Base-by-base conservation (phyloP, 1,140 invertebrate genomes). In the Pseudomyrmex flavicornis region DNA sequence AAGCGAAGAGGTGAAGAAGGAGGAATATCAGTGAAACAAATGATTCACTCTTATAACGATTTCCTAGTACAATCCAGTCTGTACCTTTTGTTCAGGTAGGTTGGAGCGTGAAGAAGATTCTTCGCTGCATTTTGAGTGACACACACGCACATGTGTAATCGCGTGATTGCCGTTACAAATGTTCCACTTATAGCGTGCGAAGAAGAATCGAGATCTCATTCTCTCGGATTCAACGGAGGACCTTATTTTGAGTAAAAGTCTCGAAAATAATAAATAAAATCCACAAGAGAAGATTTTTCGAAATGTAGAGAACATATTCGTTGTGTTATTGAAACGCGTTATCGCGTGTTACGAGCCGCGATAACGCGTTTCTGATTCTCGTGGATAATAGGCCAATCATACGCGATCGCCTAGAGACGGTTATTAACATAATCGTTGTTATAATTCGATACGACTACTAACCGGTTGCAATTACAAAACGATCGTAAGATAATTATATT, bases 101-200 rank as follows among this genome's bases (percentile, higher is more conserved):
- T 90, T 88, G 1, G 83, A 88, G 76, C 72, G 74, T 12, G 72
- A 83, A 90, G 87, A 90, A 91, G 91, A 91, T 91, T 35, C 35
- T 35, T 89, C 77, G 89, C 82, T 85, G 56, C 85, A 87, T 91
- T 91, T 91, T 93, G 92, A 93, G 90, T 92, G 92, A 93, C 92
- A 90, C 89, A 91, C 92, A 93, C 92, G 93, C 92, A 92, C 84
- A 35, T 35, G 35, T 35, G 77, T 68, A 86, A 85, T 92, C 88
- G 91, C 91, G 91, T 93, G 92, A 91, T 90, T 89, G 76, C 66
- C 89, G 77, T 86, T 88, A 66, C 58, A 52, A 82, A 82, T 62
- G 44, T 59, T 48, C 62, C 22, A 68, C 26, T 50, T 54, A 48
- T 68, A 68, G 62, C 62, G 62, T 68, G 74, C 46, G 46, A 68